These are phyloP conservation scores for Martes flavigula DNA, from an alignment of 2,797 vertebrate species.

Conservation along the genomic window DNA sequence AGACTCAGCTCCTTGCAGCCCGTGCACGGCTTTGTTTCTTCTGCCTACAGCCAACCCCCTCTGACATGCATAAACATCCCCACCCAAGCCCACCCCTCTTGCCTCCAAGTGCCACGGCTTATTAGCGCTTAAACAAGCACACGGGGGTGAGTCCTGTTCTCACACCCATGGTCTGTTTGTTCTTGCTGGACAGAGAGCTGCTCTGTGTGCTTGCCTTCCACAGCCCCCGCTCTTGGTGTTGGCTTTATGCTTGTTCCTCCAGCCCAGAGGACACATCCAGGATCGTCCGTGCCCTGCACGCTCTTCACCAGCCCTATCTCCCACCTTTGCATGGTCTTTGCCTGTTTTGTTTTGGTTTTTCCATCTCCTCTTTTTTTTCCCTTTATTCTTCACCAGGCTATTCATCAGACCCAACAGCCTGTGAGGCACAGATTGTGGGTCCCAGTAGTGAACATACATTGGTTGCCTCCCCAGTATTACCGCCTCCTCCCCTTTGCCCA, in stretches of 20 bases:
- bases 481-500: neutral
- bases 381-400: neutral
- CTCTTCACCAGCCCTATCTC: neutral
- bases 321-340: neutral
- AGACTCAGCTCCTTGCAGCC: neutral
- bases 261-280: neutral
- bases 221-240: accelerated
- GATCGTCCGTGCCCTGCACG: neutral
- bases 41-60: neutral
- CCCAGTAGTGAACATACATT: neutral
- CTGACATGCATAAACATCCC: neutral
- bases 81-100: neutral
- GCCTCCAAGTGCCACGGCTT: neutral
- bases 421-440: neutral
- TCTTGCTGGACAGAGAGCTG: neutral
- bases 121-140: neutral
- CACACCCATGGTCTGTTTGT: neutral
- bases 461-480: neutral
- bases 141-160: neutral
- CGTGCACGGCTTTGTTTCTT: neutral
- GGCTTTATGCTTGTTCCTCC: neutral
- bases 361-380: neutral
- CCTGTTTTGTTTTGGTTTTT: neutral
- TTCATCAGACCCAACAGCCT: neutral
- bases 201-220: neutral